Base-by-base conservation (phyloP, 2,113 vertebrate genomes). In the Rhynchomys soricoides region DNA sequence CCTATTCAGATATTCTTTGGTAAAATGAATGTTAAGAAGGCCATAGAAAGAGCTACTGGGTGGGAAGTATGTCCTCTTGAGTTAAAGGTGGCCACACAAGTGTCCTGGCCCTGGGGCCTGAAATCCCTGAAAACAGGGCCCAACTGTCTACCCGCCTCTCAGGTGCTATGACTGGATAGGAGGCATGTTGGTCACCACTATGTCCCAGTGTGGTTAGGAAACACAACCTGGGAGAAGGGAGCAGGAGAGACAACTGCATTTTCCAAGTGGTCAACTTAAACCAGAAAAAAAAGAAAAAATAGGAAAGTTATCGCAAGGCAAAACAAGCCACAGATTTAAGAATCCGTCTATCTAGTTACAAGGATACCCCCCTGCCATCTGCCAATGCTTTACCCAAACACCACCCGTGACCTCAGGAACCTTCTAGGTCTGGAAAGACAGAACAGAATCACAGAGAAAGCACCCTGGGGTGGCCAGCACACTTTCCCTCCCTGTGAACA, bases 41-140 rank as follows among this genome's bases (percentile, higher is more conserved):
- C 93, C 95, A 83, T 52, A 94, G 81, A 95, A 96, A 97, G 89
- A 95, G 95, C 95, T 86, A 57, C 83, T 97, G 94, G 95, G 95
- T 97, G 95, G 96, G 93, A 98, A 97, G 94, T 95, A 85, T 92
- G 59, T 68, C 91, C 59, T 93, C 62, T 64, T 66, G 91, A 92
- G 85, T 64, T 95, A 88, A 75, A 96, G 59, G 74, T 79, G 95
- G 50, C 81, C 95, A 94, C 90, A 96, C 90, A 92, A 62, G 81
- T 59, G 57, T 24, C n/a, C 52, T 13, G 43, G 26, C 31, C 12
- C 5, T 48, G 52, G 73, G 81, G 83, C 52, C 73, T 13, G 16
- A 48, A 66, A 4, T 22, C 89, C 55, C 71, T 59, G 48, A 45
- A 81, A 93, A 48, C 45, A 15, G 66, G 70, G 55, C 83, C 88